These are phyloP conservation scores for Ursus arctos DNA, from an alignment of 2,113 vertebrate species.

Conservation along the genomic window DNA sequence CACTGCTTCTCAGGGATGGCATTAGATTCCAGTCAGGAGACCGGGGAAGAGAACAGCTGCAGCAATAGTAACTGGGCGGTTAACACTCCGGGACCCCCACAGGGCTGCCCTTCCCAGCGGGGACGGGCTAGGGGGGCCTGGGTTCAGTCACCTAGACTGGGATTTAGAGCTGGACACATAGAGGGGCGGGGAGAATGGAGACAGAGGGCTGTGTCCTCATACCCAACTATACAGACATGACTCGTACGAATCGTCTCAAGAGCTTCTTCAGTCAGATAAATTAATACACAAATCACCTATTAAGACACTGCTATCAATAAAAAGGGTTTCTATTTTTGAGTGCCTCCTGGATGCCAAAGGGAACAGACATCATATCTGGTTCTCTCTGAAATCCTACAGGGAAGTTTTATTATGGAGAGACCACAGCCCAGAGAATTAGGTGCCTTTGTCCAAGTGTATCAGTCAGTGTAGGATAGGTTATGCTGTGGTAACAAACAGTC, in stretches of 20 bases:
- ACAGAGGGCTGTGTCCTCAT: background rate
- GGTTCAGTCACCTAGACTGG: background rate
- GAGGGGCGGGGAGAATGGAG: background rate
- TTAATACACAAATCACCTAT: background rate
- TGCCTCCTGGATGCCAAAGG: background rate
- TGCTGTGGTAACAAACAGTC: background rate
- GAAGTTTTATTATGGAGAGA: background rate
- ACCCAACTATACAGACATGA: too few relatives aligned
- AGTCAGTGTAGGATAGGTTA: background rate
- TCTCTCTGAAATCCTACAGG: background rate
- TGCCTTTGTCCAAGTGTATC: background rate
- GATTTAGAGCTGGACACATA: background rate
- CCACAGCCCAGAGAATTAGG: background rate
- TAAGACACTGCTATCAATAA: background rate
- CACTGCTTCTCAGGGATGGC: constrained; percentile 87
- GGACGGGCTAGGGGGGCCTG: background rate
- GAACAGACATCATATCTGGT: background rate
- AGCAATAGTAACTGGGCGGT: background rate
- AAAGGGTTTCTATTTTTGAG: background rate
- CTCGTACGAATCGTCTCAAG: background rate
- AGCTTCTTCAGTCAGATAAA: background rate
- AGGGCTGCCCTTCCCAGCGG: background rate
- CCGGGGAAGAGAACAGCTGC: constrained; percentile 15
- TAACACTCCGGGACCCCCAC: background rate
- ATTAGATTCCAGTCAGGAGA: constrained; percentile 88